Base-by-base conservation (phyloP, 2,888 invertebrate species). In the Diarsia dahlii region DNA sequence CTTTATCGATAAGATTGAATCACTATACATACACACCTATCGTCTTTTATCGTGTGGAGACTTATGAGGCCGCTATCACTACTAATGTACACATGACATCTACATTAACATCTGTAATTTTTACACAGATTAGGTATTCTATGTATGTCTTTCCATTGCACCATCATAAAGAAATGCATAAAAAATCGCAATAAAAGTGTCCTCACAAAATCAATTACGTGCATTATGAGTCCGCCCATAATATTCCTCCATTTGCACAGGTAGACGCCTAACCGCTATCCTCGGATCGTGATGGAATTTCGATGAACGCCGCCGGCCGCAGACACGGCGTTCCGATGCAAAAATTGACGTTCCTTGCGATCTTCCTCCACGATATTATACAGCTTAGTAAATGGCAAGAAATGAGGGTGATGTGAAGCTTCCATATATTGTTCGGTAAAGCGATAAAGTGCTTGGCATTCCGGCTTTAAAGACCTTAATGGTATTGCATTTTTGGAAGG, bases 251-350 rank as follows among this genome's bases (percentile, higher is more conserved):
- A 88, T 88, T 86, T 75, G 77, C 78, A 81, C 87, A 84, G 82
- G 82, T 84, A 88, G 64, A 80, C 76, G 76, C 76, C 63, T 77
- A 71, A 18, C 62, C 77, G 76, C 68, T 62, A 77, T 76, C 54
- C 64, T 63, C 58, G 58, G 46, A 39, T 48, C 83, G 78, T 86
- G 89, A 87, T 83, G 89, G 91, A 91, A 91, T 91, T 89, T 87
- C 86, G 87, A 90, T 90, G 86, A 90, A 73, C 82, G 84, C 87
- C 82, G 81, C 76, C 80, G 84, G 72, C 81, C 78, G 70, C 72
- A 58, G 67, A 66, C 79, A 81, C 87, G 84, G 78, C 89, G 85
- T 90, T 88, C 91, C 90, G 81, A 91, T 90, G 90, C 88, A 90
- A 90, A 91, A 91, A 90, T 89, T 87, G 84, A 84, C 90, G 87